Conservation (phyloP, 2,113 vertebrate species). For the Colinus virginianus region DNA sequence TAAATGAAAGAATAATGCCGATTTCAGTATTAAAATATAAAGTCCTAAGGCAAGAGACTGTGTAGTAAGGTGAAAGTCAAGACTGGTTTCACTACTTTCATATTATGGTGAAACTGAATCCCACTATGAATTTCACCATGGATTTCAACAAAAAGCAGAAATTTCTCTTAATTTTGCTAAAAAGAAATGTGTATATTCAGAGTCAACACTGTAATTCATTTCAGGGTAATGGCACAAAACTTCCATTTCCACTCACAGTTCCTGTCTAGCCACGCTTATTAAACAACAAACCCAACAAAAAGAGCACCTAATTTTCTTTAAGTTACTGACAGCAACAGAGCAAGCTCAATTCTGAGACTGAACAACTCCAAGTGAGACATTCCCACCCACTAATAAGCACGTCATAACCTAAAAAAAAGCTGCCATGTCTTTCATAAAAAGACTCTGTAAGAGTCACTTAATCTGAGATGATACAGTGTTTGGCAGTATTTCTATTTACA, state of each 20-base stretch:
- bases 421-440: neutral
- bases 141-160: neutral
- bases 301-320: neutral
- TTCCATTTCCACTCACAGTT: neutral
- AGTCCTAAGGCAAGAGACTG: neutral
- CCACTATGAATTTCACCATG: neutral
- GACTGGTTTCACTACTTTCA: neutral
- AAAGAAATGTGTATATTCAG: neutral
- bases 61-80: neutral
- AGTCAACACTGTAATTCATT: neutral
- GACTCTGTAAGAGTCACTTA: neutral
- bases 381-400: neutral
- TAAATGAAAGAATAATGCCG: neutral
- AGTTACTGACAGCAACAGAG: neutral
- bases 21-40: neutral
- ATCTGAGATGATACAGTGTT: neutral
- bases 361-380: neutral
- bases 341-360: neutral
- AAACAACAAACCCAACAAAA: neutral
- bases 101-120: neutral
- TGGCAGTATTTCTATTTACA: neutral
- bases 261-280: neutral
- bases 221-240: neutral
- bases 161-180: neutral
- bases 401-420: neutral